These are phyloP conservation scores for Adelges cooleyi DNA, from an alignment of 1,140 invertebrate species.

Conservation along the genomic window DNA sequence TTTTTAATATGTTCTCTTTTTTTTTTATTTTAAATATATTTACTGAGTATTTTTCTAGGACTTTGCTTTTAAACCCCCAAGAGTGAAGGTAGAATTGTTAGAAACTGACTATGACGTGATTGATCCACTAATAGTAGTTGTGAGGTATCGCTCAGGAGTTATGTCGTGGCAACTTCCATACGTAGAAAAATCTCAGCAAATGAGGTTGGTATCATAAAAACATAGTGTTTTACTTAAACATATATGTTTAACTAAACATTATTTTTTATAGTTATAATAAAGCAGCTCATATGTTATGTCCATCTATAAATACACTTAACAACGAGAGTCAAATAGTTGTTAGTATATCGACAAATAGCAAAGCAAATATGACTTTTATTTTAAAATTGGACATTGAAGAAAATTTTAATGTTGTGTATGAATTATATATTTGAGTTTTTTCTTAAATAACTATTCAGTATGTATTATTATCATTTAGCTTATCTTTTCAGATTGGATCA, in stretches of 20 bases:
- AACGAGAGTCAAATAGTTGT: constrained; percentile 21
- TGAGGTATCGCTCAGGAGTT: constrained; percentile 18
- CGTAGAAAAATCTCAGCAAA: constrained; percentile 8
- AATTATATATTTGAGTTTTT: not conserved
- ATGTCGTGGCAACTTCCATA: constrained; percentile 29
- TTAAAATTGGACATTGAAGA: not conserved
- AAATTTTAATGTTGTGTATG: constrained; percentile 20
- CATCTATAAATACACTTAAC: not conserved
- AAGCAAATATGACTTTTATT: not conserved
- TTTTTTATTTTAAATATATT: not conserved
- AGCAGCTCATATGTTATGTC: constrained; percentile 7
- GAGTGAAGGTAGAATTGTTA: not conserved
- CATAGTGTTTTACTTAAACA: not conserved
- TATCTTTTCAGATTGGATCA: constrained; percentile 19
- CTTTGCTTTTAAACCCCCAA: not conserved
- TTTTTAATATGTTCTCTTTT: not conserved
- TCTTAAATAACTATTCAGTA: not conserved
- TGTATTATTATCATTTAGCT: not conserved
- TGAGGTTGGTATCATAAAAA: constrained; percentile 18
- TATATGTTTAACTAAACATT: not conserved
- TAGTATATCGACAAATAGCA: constrained; percentile 12
- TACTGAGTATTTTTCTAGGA: not conserved
- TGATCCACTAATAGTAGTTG: constrained; percentile 26
- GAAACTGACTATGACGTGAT: not conserved
- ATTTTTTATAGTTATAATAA: constrained; percentile 1